phyloP scores from a whole-genome alignment of 2,797 vertebrate genomes.

The Gallinago nigripennis region DNA sequence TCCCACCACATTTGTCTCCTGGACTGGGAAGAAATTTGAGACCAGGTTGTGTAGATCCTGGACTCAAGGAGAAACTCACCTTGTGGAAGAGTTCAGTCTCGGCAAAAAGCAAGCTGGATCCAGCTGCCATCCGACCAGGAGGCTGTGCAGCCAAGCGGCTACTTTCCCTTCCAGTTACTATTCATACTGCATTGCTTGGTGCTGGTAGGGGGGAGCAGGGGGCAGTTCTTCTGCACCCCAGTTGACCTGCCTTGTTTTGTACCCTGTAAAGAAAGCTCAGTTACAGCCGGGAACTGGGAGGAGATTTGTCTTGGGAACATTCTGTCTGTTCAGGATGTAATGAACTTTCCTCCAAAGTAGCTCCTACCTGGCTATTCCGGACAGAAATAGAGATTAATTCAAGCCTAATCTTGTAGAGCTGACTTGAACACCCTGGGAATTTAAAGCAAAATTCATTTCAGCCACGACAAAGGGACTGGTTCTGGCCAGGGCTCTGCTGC shows the following conservation, averaged over 20 bases:
- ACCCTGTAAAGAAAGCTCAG: neutral
- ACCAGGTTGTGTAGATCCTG: neutral
- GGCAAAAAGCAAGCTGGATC: neutral
- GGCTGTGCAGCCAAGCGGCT: neutral
- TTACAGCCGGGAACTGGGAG: neutral
- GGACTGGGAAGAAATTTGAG: neutral
- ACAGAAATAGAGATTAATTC: neutral
- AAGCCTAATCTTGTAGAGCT: neutral
- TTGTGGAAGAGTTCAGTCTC: neutral
- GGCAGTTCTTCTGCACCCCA: neutral
- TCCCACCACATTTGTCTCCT: neutral
- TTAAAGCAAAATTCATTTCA: neutral
- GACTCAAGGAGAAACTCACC: conserved; percentile 39
- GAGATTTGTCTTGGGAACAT: neutral
- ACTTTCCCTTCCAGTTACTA: neutral
- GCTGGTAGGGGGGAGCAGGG: neutral
- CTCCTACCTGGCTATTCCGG: neutral
- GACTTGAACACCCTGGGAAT: neutral
- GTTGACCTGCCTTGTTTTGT: neutral
- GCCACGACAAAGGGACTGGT: neutral
- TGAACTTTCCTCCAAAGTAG: neutral
- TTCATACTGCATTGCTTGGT: neutral
- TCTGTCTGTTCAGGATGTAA: neutral
- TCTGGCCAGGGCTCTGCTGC: neutral
- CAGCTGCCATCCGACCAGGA: neutral